A percentile compares a stretch with the other conserved stretches of the same genome.
Evolutionary conservation across 2,113 vertebrate genomes (phyloP).

Genomic region (Pandion haliaetus): DNA sequence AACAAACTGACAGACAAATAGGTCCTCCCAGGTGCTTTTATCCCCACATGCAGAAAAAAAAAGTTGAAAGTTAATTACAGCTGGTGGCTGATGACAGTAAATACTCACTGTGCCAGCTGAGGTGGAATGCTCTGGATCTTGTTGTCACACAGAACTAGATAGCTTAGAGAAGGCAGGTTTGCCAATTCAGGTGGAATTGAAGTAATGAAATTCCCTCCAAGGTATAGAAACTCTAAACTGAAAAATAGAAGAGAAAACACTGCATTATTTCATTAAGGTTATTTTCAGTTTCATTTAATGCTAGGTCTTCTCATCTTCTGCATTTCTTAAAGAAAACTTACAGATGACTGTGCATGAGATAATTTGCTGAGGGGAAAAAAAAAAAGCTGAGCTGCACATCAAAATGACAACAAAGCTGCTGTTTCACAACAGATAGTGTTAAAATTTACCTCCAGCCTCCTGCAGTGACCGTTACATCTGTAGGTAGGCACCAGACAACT

Average conservation of each 20-base stretch:
- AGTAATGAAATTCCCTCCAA: constrained; percentile 95
- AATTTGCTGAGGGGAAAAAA: neutral
- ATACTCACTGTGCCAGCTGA: constrained; percentile 91
- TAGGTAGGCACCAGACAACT: neutral
- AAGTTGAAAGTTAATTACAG: neutral
- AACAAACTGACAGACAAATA: neutral
- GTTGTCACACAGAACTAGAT: constrained; percentile 96
- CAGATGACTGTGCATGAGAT: neutral
- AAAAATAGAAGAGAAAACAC: constrained; percentile 3
- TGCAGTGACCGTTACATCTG: neutral
- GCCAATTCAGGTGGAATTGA: constrained; percentile 93
- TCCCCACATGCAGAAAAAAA: neutral
- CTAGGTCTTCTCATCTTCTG: neutral
- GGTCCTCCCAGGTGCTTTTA: neutral
- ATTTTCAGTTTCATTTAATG: neutral
- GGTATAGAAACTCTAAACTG: constrained; percentile 95
- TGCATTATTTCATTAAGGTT: neutral
- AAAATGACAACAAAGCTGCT: neutral
- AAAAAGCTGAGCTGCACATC: neutral
- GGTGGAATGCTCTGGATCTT: constrained; percentile 96
- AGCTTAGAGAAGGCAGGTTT: constrained; percentile 89
- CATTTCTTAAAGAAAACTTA: neutral
- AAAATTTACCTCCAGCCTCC: neutral
- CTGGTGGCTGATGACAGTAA: neutral
- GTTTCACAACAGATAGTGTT: neutral